Evolutionary conservation across 2,888 invertebrate species (phyloP), one percentile per base, ranked within the genome.

Genomic region (Elmis aenea): DNA sequence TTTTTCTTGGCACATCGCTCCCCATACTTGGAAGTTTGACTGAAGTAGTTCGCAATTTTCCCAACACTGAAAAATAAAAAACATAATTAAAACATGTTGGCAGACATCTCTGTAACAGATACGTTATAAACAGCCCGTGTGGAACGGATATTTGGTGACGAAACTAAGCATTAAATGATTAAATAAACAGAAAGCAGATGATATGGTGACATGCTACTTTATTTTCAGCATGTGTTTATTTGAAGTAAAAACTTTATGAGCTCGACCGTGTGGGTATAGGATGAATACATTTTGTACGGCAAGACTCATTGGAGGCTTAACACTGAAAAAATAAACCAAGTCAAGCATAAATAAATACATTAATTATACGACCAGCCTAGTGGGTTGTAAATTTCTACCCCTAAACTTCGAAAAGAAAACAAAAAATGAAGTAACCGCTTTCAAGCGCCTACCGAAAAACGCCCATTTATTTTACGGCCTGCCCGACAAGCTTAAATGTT

Each of bases 1-100:
- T 58, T 76, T 77, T 54, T 81, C 80, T 52, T 79, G 75, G 63
- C 82, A 83, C 62, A 81, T 79, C 45, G 79, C 77, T 28, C 81
- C 81, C 82, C 82, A 82, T 23, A 81, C 75, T 69, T 78, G 76
- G 65, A 79, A 82, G 68, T 82, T 81, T 26, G 80, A 79, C 64
- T 82, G 81, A 46, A 83, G 74, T 51, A 81, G 72, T 62, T 81
- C 81, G 70, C 83, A 83, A 62, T 81, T 82, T 68, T 82, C 81
- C 83, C 83, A 83, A 64, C 83, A 83, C 83, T 83, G 77, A 14
- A 69, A 79, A 73, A 73, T 73, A 72, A 63, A 55, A 59, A 36
- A 31, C 38, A 27, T 22, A 21, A 22, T 31, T 31, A 23, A 25
- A 16, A 3, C 11, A 13, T 16, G 27, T 24, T 23, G 10, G 18